A percentile compares a stretch with the other conserved stretches of the same genome.
Conservation (phyloP, 2,888 invertebrate genomes). For the Glomeris marginata region DNA sequence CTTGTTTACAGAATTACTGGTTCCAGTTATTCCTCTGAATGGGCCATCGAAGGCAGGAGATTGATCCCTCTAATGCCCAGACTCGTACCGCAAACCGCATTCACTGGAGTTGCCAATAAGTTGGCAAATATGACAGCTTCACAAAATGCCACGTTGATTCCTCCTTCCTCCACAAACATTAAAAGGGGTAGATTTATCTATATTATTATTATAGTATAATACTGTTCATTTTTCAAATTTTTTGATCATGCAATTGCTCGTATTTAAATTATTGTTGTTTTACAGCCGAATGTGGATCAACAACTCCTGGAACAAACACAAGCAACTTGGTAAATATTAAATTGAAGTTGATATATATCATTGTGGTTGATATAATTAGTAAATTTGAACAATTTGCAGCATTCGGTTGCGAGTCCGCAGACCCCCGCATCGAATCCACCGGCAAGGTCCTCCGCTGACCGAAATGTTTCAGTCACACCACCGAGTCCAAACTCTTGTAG, state of each 20-base stretch:
- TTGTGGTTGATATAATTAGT: too few species aligned
- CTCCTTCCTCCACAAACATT: constrained; percentile 13
- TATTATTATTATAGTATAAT: background rate
- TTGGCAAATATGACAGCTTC: constrained; percentile 48
- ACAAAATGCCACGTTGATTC: constrained; percentile 44
- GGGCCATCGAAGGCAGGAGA: constrained; percentile 76
- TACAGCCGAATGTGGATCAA: background rate
- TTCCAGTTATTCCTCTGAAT: constrained; percentile 45
- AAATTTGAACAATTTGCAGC: too few species aligned
- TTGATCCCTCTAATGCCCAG: constrained; percentile 67
- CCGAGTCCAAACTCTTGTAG: too few species aligned
- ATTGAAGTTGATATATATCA: too few species aligned
- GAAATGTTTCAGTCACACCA: too few species aligned
- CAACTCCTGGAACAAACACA: too few species aligned
- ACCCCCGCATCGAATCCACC: too few species aligned
- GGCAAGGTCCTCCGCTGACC: too few species aligned
- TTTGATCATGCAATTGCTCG: background rate
- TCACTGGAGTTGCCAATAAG: constrained; percentile 67
- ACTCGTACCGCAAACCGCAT: constrained; percentile 68
- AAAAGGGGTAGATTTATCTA: background rate
- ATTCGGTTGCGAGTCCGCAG: too few species aligned
- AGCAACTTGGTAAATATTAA: too few species aligned
- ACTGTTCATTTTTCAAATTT: background rate
- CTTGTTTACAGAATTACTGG: constrained; percentile 34
- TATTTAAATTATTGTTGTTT: background rate